Conservation (phyloP, 1,140 invertebrate genomes). For the Formica selysi region DNA sequence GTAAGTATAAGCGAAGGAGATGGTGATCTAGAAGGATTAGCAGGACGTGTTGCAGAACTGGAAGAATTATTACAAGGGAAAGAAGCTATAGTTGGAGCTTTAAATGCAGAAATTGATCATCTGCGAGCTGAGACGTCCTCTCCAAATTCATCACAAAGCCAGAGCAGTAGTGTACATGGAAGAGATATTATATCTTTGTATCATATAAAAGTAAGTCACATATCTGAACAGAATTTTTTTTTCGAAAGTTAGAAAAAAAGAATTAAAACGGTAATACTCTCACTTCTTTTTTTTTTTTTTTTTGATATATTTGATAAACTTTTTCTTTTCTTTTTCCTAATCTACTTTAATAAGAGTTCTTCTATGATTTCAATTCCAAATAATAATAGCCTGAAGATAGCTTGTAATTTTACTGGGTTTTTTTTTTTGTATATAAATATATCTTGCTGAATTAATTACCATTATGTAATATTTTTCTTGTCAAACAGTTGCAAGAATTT, state of each 20-base stretch:
- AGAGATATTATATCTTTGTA: conserved; percentile 81
- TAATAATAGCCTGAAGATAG: background rate
- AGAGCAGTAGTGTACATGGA: conserved; percentile 79
- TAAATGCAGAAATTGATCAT: conserved; percentile 84
- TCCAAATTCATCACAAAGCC: conserved; percentile 84
- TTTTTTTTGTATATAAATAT: background rate
- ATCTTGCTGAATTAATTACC: background rate
- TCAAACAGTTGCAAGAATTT: conserved; percentile 80
- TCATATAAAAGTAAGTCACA: conserved; percentile 79
- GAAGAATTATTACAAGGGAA: conserved; percentile 83
- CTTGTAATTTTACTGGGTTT: background rate
- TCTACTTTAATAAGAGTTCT: background rate
- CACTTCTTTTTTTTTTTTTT: background rate
- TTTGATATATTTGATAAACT: conserved; percentile 2
- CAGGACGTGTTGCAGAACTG: conserved; percentile 82
- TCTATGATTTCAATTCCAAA: background rate
- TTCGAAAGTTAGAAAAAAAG: background rate
- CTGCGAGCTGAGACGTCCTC: conserved; percentile 81
- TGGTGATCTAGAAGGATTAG: conserved; percentile 83
- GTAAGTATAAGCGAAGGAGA: conserved; percentile 85
- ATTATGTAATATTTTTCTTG: conserved; percentile 25
- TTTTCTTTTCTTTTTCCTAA: background rate
- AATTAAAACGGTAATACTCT: background rate
- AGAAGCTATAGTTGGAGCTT: conserved; percentile 81
- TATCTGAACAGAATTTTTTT: background rate